Conservation (phyloP, 1,140 invertebrate genomes). For the Hirudo medicinalis region DNA sequence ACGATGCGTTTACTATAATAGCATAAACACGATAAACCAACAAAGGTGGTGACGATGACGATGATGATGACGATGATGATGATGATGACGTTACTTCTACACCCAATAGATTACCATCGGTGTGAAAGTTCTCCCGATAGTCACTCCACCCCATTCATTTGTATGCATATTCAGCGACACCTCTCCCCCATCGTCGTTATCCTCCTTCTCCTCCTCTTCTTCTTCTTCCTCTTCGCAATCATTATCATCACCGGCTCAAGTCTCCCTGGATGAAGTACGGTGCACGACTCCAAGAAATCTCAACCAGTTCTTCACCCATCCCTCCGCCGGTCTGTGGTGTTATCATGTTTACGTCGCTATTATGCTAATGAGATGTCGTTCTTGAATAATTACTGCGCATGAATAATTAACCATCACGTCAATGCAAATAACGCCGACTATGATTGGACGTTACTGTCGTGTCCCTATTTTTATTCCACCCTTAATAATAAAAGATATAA, state of each 20-base stretch:
- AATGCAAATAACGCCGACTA: no score
- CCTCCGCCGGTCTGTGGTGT: neutral
- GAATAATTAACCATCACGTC: no score
- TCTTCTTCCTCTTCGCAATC: neutral
- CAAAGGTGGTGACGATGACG: neutral
- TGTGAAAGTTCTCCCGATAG: conserved; percentile 2
- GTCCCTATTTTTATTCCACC: no score
- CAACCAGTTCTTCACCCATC: neutral
- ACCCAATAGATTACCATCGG: conserved; percentile 1
- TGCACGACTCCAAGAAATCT: conserved; percentile 5
- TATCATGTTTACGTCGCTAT: no score
- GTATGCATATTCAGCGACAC: neutral
- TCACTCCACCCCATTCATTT: neutral
- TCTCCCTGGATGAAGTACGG: neutral
- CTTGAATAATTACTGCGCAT: no score
- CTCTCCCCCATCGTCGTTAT: neutral
- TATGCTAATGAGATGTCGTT: no score
- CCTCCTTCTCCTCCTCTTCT: neutral
- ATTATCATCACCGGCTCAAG: neutral
- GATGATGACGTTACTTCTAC: neutral
- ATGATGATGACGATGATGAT: conserved; percentile 13
- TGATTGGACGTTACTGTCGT: no score
- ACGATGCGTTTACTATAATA: no score
- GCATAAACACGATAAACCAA: no score
- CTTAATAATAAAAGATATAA: no score